Percentiles rank a stretch among this genome's conserved stretches.
Conservation (phyloP, 2,797 vertebrate species). For the Rhyacichthys aspro region DNA sequence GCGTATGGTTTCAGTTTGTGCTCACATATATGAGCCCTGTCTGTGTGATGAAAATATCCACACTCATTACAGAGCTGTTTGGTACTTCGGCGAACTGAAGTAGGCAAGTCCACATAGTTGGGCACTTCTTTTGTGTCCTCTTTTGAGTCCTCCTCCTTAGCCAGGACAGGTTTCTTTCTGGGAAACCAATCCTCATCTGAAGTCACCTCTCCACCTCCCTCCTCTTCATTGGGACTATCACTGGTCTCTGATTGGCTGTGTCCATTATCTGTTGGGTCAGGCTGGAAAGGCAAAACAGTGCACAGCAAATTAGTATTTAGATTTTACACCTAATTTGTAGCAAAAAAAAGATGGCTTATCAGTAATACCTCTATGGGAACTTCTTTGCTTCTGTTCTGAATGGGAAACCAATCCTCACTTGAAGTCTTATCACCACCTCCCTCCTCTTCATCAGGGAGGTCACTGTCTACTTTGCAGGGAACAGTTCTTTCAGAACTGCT, state of each 20-base stretch:
- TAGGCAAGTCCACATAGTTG: neutral
- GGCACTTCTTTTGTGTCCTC: neutral
- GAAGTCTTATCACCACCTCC: slow-evolving; percentile 4
- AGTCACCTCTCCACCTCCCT: slow-evolving; percentile 1
- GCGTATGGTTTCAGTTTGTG: slow-evolving; percentile 45
- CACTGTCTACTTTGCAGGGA: slow-evolving; percentile 15
- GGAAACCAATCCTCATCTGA: slow-evolving; percentile 29
- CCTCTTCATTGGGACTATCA: no score
- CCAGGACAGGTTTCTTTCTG: no score
- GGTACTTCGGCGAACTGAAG: neutral
- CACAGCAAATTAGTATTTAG: no score
- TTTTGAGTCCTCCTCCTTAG: neutral
- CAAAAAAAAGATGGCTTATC: no score
- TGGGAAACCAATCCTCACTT: neutral
- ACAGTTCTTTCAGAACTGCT: slow-evolving; percentile 12
- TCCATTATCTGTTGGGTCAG: no score
- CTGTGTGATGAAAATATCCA: slow-evolving; percentile 33
- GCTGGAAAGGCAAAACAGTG: no score
- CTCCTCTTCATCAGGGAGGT: neutral
- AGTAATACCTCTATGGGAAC: no score
- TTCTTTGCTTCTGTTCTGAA: neutral
- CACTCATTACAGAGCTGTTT: slow-evolving; percentile 55
- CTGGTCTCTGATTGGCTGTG: no score
- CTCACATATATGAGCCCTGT: slow-evolving; percentile 40
- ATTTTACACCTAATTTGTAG: no score